Percentiles rank a stretch among this genome's conserved stretches.
phyloP scores from a whole-genome alignment of 1,140 invertebrate species.

The Euglossa dilemma region DNA sequence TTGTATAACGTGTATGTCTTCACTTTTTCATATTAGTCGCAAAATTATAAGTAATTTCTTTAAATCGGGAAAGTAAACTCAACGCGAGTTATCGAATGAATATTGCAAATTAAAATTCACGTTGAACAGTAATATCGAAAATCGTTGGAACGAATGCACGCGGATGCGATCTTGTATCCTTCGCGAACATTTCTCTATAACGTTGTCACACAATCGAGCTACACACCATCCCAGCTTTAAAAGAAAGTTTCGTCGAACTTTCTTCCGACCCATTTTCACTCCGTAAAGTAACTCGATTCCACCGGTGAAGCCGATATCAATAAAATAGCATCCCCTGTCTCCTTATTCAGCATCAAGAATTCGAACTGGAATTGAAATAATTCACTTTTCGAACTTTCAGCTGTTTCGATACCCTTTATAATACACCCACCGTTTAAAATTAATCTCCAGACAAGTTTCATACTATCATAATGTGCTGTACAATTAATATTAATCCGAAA shows the following conservation, averaged over 20 bases:
- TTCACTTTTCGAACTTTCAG: not conserved
- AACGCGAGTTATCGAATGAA: no score
- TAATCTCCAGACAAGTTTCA: not conserved
- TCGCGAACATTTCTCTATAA: not conserved
- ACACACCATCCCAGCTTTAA: not conserved
- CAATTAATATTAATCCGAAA: no score
- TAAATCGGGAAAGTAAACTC: no score
- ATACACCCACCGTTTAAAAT: not conserved
- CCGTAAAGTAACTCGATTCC: not conserved
- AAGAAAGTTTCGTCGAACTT: not conserved
- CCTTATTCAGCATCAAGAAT: not conserved
- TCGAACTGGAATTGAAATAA: not conserved
- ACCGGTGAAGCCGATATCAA: not conserved
- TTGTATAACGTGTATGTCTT: no score
- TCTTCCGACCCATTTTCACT: conserved; percentile 4
- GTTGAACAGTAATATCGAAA: not conserved
- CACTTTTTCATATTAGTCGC: no score
- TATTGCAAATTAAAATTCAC: no score
- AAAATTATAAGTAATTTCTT: no score
- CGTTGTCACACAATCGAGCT: not conserved
- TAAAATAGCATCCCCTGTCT: not conserved
- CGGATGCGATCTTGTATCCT: not conserved
- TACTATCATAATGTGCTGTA: no score
- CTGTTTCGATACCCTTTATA: not conserved
- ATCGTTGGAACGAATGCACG: not conserved